Conservation (phyloP, 2,888 invertebrate genomes). For the Pristionchus japonicus region DNA sequence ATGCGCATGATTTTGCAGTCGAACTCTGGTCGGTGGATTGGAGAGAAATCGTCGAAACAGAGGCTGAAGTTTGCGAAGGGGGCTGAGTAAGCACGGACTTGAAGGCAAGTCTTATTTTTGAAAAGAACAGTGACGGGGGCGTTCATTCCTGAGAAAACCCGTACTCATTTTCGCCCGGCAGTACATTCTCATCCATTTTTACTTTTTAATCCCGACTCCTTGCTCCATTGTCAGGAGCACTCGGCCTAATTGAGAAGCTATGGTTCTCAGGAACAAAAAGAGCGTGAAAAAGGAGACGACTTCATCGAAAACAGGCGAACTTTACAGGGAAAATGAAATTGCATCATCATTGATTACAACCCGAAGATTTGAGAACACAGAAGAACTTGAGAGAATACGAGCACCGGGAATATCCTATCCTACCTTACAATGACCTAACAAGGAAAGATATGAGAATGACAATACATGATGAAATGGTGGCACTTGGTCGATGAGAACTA, state of each 20-base stretch:
- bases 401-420: not conserved
- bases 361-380: not conserved
- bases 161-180: no score
- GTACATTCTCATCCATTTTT: no score
- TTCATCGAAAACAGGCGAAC: not conserved
- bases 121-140: no score
- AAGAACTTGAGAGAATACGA: not conserved
- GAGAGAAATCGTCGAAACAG: not conserved
- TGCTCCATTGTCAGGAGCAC: not conserved
- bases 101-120: no score
- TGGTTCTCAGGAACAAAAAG: not conserved
- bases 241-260: not conserved
- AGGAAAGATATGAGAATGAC: not conserved
- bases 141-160: no score
- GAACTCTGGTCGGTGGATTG: not conserved
- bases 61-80: not conserved
- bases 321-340: not conserved
- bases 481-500: not conserved
- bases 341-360: not conserved
- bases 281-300: not conserved
- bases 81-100: no score
- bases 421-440: not conserved
- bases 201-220: not conserved
- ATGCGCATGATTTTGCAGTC: not conserved
- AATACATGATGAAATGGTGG: not conserved